A percentile compares a stretch with the other conserved stretches of the same genome.
phyloP scores from a whole-genome alignment of 1,140 invertebrate genomes.

The Triops longicaudatus region DNA sequence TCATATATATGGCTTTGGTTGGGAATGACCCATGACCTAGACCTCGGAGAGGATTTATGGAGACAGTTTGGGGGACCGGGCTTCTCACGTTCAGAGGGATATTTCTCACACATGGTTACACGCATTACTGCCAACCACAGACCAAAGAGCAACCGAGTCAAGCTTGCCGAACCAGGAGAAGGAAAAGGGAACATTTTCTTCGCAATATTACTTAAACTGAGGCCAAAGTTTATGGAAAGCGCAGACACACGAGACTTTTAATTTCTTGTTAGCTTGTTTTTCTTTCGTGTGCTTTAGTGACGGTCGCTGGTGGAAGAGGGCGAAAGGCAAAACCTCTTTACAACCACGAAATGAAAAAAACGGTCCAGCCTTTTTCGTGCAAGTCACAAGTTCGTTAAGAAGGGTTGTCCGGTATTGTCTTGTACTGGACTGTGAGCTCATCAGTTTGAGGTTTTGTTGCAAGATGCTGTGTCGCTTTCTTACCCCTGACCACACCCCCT shows the following conservation, averaged over 20 bases:
- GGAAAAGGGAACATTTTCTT: too few relatives aligned
- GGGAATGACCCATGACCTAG: conserved; percentile 6
- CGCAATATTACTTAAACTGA: too few relatives aligned
- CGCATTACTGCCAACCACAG: conserved; percentile 7
- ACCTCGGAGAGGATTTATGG: neutral
- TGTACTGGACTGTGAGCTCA: neutral
- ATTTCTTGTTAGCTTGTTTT: too few relatives aligned
- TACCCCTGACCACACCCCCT: too few relatives aligned
- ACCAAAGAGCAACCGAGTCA: neutral
- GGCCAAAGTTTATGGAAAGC: too few relatives aligned
- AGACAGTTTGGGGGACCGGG: conserved; percentile 7
- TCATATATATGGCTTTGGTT: neutral
- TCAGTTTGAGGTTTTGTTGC: neutral
- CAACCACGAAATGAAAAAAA: neutral
- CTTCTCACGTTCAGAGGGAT: conserved; percentile 3
- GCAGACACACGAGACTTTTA: too few relatives aligned
- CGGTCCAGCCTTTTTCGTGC: neutral
- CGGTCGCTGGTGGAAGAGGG: too few relatives aligned
- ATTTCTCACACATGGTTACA: conserved; percentile 12
- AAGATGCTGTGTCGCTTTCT: neutral
- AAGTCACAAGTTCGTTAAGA: neutral
- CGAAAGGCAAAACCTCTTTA: too few relatives aligned
- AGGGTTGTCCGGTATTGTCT: neutral
- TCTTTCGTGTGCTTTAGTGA: too few relatives aligned
- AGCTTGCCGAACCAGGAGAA: neutral